Percentiles rank a stretch among this genome's conserved stretches.
Conservation (phyloP, 2,113 vertebrate species). For the Epinephelus moara region DNA sequence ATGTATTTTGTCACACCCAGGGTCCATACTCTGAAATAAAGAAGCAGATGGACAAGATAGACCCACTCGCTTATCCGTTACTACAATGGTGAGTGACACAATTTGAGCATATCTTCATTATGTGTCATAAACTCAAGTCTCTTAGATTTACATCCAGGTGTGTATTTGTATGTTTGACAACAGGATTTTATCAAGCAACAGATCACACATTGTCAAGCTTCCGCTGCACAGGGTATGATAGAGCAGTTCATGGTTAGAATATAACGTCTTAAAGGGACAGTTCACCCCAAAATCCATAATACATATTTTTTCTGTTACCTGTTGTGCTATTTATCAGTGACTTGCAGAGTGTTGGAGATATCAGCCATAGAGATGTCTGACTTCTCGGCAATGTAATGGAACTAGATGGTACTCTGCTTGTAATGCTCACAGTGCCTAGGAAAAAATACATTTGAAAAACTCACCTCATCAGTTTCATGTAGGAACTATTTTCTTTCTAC, state of each 20-base stretch:
- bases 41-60: constrained; percentile 97
- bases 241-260: background rate
- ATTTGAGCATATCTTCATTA: background rate
- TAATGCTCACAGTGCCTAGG: too few species aligned
- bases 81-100: constrained; percentile 90
- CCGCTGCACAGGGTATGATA: constrained; percentile 93
- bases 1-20: constrained; percentile 72
- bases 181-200: constrained; percentile 98
- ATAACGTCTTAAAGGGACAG: background rate
- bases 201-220: constrained; percentile 97
- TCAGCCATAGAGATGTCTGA: too few species aligned
- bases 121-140: background rate
- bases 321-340: too few species aligned
- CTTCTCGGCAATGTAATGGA: too few species aligned
- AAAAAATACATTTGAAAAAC: too few species aligned
- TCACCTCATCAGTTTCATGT: too few species aligned
- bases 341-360: too few species aligned
- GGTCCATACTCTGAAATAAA: constrained; percentile 96
- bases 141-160: constrained; percentile 18
- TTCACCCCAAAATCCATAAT: too few species aligned
- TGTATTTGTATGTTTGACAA: constrained; percentile 58
- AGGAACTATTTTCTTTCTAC: too few species aligned
- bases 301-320: too few species aligned
- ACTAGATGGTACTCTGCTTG: too few species aligned
- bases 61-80: constrained; percentile 93